These are phyloP conservation scores for Craniophora ligustri DNA, from an alignment of 2,888 invertebrate species.

Conservation along the genomic window DNA sequence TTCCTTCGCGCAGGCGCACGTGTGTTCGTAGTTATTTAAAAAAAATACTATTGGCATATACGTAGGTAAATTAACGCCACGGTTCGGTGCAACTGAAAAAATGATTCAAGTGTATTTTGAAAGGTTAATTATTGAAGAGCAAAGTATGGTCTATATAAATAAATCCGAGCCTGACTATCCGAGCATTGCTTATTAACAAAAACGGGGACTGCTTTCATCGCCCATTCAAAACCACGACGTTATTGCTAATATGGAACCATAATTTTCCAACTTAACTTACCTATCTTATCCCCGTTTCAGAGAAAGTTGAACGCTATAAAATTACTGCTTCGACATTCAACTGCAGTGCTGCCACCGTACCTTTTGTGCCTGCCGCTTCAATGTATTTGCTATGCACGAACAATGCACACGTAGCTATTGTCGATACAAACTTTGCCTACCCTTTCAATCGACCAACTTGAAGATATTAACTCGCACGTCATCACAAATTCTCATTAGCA, in stretches of 20 bases:
- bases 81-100: too few relatives aligned
- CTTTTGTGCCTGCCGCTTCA: conserved; percentile 1
- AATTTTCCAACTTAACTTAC: neutral
- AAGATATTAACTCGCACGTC: conserved; percentile 29
- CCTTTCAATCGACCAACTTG: conserved; percentile 16
- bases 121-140: too few relatives aligned
- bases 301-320: conserved; percentile 18
- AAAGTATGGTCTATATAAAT: too few relatives aligned
- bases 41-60: too few relatives aligned
- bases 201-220: too few relatives aligned
- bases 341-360: neutral
- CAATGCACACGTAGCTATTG: conserved; percentile 5
- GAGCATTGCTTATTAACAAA: too few relatives aligned
- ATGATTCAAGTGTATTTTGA: too few relatives aligned
- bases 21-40: too few relatives aligned
- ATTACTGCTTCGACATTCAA: neutral
- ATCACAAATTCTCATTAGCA: conserved; percentile 50
- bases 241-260: neutral
- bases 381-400: conserved; percentile 8
- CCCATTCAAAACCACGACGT: too few relatives aligned
- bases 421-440: conserved; percentile 27
- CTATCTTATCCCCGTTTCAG: neutral
- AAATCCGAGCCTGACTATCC: too few relatives aligned
- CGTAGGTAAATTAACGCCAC: too few relatives aligned
- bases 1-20: too few relatives aligned